Evolutionary conservation across 2,113 vertebrate genomes (phyloP).

Genomic region (Cephalopterus ornatus): DNA sequence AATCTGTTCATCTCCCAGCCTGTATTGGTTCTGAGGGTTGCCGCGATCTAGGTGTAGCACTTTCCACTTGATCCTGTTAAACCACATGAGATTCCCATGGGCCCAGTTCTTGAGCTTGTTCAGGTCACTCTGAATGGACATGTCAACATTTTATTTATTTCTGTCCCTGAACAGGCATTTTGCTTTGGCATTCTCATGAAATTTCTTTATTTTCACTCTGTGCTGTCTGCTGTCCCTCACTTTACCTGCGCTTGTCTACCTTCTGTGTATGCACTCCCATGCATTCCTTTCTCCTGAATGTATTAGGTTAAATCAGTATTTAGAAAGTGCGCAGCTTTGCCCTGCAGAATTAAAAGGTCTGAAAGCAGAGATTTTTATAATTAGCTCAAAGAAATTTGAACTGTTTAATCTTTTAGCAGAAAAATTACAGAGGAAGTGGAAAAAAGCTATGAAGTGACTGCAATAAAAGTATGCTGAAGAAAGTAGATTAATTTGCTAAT

Average conservation of each 20-base stretch:
- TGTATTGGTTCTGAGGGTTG: not conserved
- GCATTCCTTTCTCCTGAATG: not conserved
- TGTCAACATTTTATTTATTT: not conserved
- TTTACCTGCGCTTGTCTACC: not conserved
- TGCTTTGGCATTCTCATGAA: not conserved
- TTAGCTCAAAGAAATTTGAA: not conserved
- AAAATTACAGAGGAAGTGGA: not conserved
- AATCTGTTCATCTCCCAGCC: not conserved
- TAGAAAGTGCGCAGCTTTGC: not conserved
- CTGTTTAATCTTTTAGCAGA: not conserved
- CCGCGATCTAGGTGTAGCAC: not conserved
- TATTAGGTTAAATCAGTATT: not conserved
- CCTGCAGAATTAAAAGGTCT: not conserved
- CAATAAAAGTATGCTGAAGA: not conserved
- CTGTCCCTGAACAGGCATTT: not conserved
- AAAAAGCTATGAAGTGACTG: not conserved
- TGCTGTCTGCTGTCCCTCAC: not conserved
- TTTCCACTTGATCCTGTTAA: not conserved
- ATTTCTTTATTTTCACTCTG: not conserved
- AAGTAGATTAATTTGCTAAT: not conserved
- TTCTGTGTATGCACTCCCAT: not conserved
- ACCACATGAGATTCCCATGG: not conserved
- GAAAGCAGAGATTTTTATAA: not conserved
- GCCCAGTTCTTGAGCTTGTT: not conserved
- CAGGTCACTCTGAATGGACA: not conserved